Evolutionary conservation across 1,140 invertebrate genomes (phyloP).

Genomic region (Drosophila pachea): DNA sequence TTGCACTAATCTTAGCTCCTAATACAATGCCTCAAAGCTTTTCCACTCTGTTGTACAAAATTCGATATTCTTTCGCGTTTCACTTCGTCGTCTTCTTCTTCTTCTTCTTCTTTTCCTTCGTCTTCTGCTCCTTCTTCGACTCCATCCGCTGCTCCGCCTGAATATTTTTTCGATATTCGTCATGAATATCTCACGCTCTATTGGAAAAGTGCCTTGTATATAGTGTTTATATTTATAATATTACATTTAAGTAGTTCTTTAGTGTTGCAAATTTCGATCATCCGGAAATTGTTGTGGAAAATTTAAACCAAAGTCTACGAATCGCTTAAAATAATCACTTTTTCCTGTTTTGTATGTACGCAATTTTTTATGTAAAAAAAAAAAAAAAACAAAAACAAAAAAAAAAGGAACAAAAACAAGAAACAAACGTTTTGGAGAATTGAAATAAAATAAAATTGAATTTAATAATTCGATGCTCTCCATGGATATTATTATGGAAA

Average conservation of each 20-base stretch:
- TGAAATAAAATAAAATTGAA: slow-evolving; percentile 31
- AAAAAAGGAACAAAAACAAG: no score
- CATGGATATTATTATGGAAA: no score
- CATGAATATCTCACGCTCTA: slow-evolving; percentile 16
- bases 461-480: background rate
- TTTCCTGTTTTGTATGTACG: slow-evolving; percentile 6
- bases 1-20: background rate
- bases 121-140: no score
- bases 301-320: slow-evolving; percentile 44
- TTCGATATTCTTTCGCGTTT: background rate
- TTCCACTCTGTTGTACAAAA: background rate
- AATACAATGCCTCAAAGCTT: background rate
- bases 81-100: no score
- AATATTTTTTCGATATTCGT: no score
- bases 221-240: slow-evolving; percentile 42
- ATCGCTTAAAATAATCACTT: slow-evolving; percentile 22
- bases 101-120: no score
- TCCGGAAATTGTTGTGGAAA: slow-evolving; percentile 20
- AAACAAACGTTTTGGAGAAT: slow-evolving; percentile 9
- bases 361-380: slow-evolving; percentile 18
- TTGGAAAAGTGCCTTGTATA: slow-evolving; percentile 44
- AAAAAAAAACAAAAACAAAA: no score
- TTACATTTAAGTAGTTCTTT: slow-evolving; percentile 17
- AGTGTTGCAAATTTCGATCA: slow-evolving; percentile 15
- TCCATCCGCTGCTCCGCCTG: no score